Percentiles rank a stretch among this genome's conserved stretches.
Evolutionary conservation across 2,113 vertebrate genomes (phyloP).

Genomic region (Ceyx cyanopectus): DNA sequence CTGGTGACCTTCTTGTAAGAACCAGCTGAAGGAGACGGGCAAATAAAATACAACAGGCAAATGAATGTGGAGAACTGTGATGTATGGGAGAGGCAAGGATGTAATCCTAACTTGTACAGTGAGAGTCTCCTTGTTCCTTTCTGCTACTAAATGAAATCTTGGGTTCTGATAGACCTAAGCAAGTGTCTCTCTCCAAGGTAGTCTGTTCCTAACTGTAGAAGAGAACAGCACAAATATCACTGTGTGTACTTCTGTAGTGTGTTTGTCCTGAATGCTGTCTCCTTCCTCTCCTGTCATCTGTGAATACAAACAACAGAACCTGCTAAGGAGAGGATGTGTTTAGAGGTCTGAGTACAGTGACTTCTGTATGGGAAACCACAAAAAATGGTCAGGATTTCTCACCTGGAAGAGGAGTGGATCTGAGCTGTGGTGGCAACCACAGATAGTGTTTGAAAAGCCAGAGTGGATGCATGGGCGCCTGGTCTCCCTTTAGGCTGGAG

Average conservation of each 20-base stretch:
- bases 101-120: neutral
- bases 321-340: neutral
- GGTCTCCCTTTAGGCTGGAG: neutral
- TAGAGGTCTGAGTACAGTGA: neutral
- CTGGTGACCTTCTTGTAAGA: neutral
- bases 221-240: neutral
- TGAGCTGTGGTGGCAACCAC: neutral
- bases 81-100: neutral
- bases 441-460: neutral
- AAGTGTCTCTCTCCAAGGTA: neutral
- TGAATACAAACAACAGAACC: neutral
- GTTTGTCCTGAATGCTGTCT: neutral
- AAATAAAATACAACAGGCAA: neutral
- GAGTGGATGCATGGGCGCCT: fast-evolving
- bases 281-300: neutral
- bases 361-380: neutral
- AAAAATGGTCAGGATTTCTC: neutral
- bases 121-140: neutral
- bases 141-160: neutral
- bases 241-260: neutral
- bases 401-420: neutral
- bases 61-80: neutral
- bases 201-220: neutral
- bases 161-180: neutral
- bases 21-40: neutral